Evolutionary conservation across 2,888 invertebrate species (phyloP).

Genomic region (Microctonus hyperodae): DNA sequence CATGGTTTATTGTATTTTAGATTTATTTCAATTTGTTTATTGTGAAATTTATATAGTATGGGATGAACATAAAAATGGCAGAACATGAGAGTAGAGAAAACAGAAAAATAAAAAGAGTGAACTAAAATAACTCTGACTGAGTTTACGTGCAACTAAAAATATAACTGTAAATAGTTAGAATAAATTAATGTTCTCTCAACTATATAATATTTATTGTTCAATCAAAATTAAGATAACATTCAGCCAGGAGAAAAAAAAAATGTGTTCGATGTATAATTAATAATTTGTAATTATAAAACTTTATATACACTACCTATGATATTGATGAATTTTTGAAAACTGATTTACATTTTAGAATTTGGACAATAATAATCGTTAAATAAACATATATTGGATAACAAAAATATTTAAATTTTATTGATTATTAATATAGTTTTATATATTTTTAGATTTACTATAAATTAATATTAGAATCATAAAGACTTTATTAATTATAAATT

Average conservation of each 20-base stretch:
- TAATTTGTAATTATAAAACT: background rate
- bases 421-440: too few species aligned
- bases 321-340: background rate
- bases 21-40: background rate
- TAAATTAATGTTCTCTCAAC: background rate
- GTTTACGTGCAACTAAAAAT: background rate
- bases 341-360: background rate
- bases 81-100: background rate
- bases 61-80: background rate
- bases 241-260: background rate
- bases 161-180: conserved; percentile 8
- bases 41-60: background rate
- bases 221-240: conserved; percentile 6
- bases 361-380: background rate
- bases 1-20: background rate
- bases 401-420: background rate
- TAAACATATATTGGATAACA: background rate
- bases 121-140: background rate
- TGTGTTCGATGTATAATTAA: conserved; percentile 1
- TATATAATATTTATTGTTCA: background rate
- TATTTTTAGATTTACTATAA: too few species aligned
- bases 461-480: too few species aligned
- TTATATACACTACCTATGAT: background rate
- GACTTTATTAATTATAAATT: too few species aligned
- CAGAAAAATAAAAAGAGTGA: background rate